Conservation (phyloP, 2,888 invertebrate species). For the Pimpla rufipes region DNA sequence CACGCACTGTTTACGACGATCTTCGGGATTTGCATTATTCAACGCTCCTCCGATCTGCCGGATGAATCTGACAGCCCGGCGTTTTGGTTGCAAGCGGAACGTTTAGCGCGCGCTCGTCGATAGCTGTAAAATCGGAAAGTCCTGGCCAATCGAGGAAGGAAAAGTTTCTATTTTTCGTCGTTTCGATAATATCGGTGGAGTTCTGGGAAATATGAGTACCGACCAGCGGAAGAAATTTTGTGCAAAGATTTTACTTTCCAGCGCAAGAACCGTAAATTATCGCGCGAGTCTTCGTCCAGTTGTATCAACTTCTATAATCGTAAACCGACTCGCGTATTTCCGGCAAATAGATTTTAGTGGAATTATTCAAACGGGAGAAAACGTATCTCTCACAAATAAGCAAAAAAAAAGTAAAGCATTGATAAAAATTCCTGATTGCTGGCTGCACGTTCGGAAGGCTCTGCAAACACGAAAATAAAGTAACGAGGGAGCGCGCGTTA, state of each 20-base stretch:
- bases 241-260: background rate
- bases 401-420: background rate
- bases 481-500: background rate
- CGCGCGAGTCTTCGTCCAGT: background rate
- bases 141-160: background rate
- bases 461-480: background rate
- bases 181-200: background rate
- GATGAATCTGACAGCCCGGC: constrained; percentile 47
- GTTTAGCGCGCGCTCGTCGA: constrained; percentile 1
- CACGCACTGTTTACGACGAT: constrained; percentile 2
- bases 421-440: background rate
- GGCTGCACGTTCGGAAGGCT: background rate
- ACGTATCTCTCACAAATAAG: too few species aligned
- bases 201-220: background rate
- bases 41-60: constrained; percentile 47
- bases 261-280: background rate
- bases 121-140: background rate
- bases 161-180: background rate
- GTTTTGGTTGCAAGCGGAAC: background rate
- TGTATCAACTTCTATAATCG: background rate
- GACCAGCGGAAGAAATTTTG: background rate
- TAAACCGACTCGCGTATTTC: background rate
- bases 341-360: background rate
- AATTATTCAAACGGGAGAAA: too few species aligned
- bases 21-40: constrained; percentile 58